Base-by-base conservation (phyloP, 1,140 invertebrate species). In the Odontomachus brunneus region DNA sequence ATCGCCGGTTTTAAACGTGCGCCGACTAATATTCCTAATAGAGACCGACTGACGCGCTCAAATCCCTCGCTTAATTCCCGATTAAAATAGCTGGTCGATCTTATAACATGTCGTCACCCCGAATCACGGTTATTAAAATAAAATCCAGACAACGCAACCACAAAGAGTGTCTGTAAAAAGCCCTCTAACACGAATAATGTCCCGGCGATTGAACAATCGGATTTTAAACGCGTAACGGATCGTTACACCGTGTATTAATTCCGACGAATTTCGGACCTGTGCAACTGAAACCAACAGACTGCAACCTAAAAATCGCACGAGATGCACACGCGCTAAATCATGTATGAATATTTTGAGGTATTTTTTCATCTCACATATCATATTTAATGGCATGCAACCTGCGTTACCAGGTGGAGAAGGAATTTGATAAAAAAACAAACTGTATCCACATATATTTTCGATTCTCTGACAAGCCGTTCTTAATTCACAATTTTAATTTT, bases 71-170 rank as follows among this genome's bases (percentile, higher is more conserved):
- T 26, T 55, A 2, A n/a, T n/a, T 67, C 11, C 67, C 2, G 24
- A 12, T 3, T 14, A 15, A 53, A 76, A 59, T 48, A 57, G 33
- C 2, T 65, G 26, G 29, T 15, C 49, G n/a, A 17, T 9, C n/a
- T 71, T 59, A 17, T 26, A 5, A 67, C 1, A 19, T 15, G 22
- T 80, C 49, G 51, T 51, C n/a, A 4, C 7, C 5, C 33, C 11
- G 51, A 53, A 29, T 22, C 9, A 66, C 17, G 19, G 19, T 55
- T 75, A 66, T 71, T 69, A 15, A 71, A 80, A 57, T 57, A 57
- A 57, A 80, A 48, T 53, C 24, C 14, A 69, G 19, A 17, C 51
- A 51, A 48, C n/a, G 19, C 22, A 14, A 66, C n/a, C 19, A 38
- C 44, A 38, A 76, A 53, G 67, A 55, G 15, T 15, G 15, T 17